Evolutionary conservation across 2,888 invertebrate genomes (phyloP), one percentile per base, ranked within the genome.

Genomic region (Pheosia tremula): DNA sequence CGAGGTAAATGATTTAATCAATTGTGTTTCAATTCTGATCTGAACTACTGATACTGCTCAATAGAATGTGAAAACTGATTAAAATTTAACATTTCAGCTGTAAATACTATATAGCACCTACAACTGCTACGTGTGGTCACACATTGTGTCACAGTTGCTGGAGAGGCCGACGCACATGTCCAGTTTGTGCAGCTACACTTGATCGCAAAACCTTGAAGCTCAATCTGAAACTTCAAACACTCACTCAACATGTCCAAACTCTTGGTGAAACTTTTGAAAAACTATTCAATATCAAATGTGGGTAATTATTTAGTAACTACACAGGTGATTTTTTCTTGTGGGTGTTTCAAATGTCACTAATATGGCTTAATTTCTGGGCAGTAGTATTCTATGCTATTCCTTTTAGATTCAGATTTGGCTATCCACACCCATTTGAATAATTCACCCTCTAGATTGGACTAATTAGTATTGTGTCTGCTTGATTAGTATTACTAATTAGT

Each of bases 71-170:
- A 47, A 47, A 47, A 11, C 4, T 47, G 11, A 47, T 47, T 47
- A 4, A 47, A 47, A 5, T 1, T 24, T 13, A 50, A 10, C 10
- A 50, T 24, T 50, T 50, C 76, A 92, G 92, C 75, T 90, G 90
- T 67, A 89, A 88, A 69, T 86, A 82, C 67, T 92, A 83, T 68
- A 78, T 82, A 64, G 82, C 83, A 55, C 89, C 91, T 9, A 82
- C 85, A 49, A 89, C 88, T 58, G 87, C 91, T 13, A 36, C 72
- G 5, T 93, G 93, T 71, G 90, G 91, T 4, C 93, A 93, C 65
- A 84, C 86, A 1, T 74, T 91, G 56, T 93, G 93, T 65, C 87
- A 87, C 59, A 74, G 74, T 0, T 93, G 93, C 70, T 93, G 92
- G 92, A 64, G 75, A 5, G 81, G 82, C 8, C 78, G 85, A 10